phyloP scores from a whole-genome alignment of 2,888 invertebrate genomes.

The Spisula subtruncata region DNA sequence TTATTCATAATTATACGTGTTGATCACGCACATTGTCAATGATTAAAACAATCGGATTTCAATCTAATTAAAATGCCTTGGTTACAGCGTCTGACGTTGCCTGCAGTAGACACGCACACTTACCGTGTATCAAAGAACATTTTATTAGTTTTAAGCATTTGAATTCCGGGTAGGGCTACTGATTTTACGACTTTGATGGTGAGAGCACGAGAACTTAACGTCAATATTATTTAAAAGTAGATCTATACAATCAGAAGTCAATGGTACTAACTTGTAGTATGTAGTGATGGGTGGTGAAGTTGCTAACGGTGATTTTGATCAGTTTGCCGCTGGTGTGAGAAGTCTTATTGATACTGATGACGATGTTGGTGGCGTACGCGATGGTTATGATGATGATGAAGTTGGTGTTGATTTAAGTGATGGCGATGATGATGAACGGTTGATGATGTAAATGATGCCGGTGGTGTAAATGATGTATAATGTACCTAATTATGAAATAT shows the following conservation, averaged over 20 bases:
- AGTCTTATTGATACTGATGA: not conserved
- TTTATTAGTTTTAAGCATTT: not conserved
- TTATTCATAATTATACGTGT: slow-evolving; percentile 59
- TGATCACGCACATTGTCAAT: slow-evolving; percentile 43
- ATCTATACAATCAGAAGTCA: too few species aligned
- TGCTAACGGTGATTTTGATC: not conserved
- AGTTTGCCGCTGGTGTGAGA: not conserved
- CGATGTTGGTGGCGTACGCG: not conserved
- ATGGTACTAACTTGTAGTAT: not conserved
- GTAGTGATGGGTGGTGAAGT: not conserved
- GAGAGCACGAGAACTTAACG: not conserved
- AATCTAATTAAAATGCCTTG: slow-evolving; percentile 60
- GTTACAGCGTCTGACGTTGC: slow-evolving; percentile 18
- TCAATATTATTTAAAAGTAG: too few species aligned
- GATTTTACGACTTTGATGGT: not conserved
- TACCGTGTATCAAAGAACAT: not conserved
- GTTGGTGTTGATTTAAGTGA: too few species aligned
- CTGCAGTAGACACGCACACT: slow-evolving; percentile 29
- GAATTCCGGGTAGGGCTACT: not conserved
- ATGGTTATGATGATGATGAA: too few species aligned
- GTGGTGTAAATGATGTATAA: too few species aligned
- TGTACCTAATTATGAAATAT: too few species aligned
- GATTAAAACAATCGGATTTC: slow-evolving; percentile 62
- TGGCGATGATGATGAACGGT: too few species aligned
- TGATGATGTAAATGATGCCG: too few species aligned